Evolutionary conservation across 2,888 invertebrate genomes (phyloP).

Genomic region (Blera fallax): DNA sequence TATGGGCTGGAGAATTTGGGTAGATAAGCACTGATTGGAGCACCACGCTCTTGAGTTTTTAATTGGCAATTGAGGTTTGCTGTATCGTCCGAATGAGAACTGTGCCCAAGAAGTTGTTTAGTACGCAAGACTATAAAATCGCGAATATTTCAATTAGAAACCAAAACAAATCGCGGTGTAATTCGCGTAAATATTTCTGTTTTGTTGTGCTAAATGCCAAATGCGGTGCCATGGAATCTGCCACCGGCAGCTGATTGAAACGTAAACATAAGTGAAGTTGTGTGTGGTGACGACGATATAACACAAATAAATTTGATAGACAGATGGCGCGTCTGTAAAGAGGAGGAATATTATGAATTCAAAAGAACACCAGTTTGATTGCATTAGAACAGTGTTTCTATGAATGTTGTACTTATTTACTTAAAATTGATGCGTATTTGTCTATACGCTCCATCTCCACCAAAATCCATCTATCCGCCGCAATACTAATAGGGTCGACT

Average conservation of each 20-base stretch:
- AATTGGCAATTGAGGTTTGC: slow-evolving; percentile 37
- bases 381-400: no score
- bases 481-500: no score
- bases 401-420: no score
- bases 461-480: no score
- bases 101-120: neutral
- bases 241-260: neutral
- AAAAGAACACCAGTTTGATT: no score
- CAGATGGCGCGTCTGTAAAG: neutral
- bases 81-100: slow-evolving; percentile 8
- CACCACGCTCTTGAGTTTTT: slow-evolving; percentile 8
- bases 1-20: neutral
- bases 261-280: slow-evolving; percentile 33
- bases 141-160: slow-evolving; percentile 10
- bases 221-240: neutral
- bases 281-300: neutral
- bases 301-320: neutral
- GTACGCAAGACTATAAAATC: slow-evolving; percentile 44
- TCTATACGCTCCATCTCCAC: no score
- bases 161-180: slow-evolving; percentile 17
- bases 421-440: no score
- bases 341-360: no score
- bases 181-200: neutral
- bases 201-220: neutral
- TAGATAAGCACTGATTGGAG: neutral